Base-by-base conservation (phyloP, 2,888 invertebrate genomes). In the Lacanobia wlatinum region DNA sequence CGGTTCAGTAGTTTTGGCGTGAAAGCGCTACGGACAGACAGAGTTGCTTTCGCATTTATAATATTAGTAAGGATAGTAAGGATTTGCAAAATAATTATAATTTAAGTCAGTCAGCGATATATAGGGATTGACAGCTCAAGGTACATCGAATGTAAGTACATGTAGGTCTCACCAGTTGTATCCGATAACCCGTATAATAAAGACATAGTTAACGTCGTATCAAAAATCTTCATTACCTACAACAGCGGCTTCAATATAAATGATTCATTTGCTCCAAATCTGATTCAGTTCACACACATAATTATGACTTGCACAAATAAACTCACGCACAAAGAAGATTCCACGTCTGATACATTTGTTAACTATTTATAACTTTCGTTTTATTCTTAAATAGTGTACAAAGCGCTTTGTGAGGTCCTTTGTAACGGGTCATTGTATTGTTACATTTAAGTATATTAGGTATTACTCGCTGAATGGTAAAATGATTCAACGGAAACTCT, bases 341-440 rank as follows among this genome's bases (percentile, higher is more conserved):
- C 50, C 5, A 40, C 34, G 52, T 23, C 28, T 43, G 65, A 72
- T 73, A 64, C 60, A 52, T 21, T 61, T 73, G 56, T 64, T 34
- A 12, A 10, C 34, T 80, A 82, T 82, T 65, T 55, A 58, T 77
- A 58, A 64, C 53, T 60, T 64, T 52, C 46, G 18, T 64, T 68
- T 76, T 55, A 65, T 46, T 50, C 72, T 61, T 68, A 23, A 67
- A 66, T 23, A 46, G 50, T 50, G 14, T 58, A 77, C 82, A 80
- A 78, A 68, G 78, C 40, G 58, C 67, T 80, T 73, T 82, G 78
- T 65, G 9, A 55, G 14, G 46, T 65, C 73, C 61, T 82, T 65
- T 59, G 18, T 50, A 38, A 21, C n/a, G 16, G 12, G 46, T 21
- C 48, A 53, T 21, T 79, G 63, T 72, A 55, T 55, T 53, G 18